These are phyloP conservation scores for Gymnothorax reevesii DNA, from an alignment of 2,797 vertebrate genomes.

Conservation along the genomic window DNA sequence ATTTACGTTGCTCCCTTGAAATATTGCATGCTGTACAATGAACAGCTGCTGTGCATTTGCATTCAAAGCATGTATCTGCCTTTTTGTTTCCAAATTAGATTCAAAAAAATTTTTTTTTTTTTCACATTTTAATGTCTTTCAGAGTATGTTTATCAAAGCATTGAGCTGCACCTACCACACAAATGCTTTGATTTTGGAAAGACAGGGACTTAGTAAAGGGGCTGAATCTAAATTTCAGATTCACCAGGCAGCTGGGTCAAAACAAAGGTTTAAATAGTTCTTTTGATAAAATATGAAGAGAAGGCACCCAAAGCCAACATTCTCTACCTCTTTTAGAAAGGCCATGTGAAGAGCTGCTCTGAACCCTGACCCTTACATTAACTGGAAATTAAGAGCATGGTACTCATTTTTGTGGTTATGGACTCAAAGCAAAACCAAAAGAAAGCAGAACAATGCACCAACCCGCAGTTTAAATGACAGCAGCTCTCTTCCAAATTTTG, in stretches of 20 bases:
- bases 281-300: background rate
- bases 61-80: background rate
- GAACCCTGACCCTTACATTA: background rate
- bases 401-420: background rate
- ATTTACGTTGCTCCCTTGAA: background rate
- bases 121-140: background rate
- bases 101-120: background rate
- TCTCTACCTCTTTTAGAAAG: background rate
- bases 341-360: background rate
- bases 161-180: background rate
- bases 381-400: conserved; percentile 12
- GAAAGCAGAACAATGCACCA: background rate
- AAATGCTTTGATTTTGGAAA: conserved; percentile 2
- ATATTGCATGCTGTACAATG: background rate
- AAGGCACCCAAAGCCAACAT: background rate
- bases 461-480: conserved; percentile 23
- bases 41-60: background rate
- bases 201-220: background rate
- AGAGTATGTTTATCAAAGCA: background rate
- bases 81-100: background rate
- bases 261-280: background rate
- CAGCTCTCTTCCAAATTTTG: conserved; percentile 14
- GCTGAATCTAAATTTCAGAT: background rate
- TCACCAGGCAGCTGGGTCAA: background rate
- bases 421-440: background rate